Evolutionary conservation across 2,113 vertebrate species (phyloP), one percentile per base, ranked within the genome.

Genomic region (Phyllostomus discolor): DNA sequence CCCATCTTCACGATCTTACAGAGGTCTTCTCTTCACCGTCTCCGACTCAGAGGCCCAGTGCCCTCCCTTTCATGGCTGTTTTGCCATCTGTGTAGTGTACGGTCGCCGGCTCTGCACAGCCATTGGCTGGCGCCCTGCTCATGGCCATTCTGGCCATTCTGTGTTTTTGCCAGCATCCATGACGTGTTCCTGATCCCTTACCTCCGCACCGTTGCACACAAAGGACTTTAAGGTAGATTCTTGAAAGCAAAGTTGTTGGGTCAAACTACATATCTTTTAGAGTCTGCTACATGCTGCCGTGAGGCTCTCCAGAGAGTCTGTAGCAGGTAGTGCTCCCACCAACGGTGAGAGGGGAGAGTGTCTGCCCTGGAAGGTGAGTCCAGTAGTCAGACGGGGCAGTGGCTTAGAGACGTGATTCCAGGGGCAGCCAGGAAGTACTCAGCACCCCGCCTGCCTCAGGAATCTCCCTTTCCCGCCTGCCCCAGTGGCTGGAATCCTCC

Each of bases 81-180:
- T 24, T 24, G 43, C n/a, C 1, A 9, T 2, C 92, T 48, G 0
- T 76, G 0, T 6, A 31, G 11, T 6, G 1, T 41, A 0, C 14
- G 5, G 31, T 73, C 50, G 0, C 16, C 10, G 20, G 66, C 8
- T 22, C 31, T 57, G 5, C 7, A 1, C 5, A 6, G 0, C n/a
- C 14, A 1, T n/a, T 67, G 79, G 12, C 73, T 41, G 0, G 52
- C 48, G 14, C 64, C n/a, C 10, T 88, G 38, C 50, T 38, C 19
- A 11, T 14, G n/a, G 84, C 67, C 16, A 10, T 41, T 75, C 41
- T 0, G 4, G 46, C 69, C 46, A 48, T 59, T 83, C 31, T 33
- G 41, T 54, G 43, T 62, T 41, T 66, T 62, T 54, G 52, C 38
- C 22, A 1, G 31, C 57, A 1, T 43, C 57, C 75, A 50, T 28